Evolutionary conservation across 1,140 invertebrate genomes (phyloP), one percentile per base, ranked within the genome.

Genomic region (Watersipora subatra): DNA sequence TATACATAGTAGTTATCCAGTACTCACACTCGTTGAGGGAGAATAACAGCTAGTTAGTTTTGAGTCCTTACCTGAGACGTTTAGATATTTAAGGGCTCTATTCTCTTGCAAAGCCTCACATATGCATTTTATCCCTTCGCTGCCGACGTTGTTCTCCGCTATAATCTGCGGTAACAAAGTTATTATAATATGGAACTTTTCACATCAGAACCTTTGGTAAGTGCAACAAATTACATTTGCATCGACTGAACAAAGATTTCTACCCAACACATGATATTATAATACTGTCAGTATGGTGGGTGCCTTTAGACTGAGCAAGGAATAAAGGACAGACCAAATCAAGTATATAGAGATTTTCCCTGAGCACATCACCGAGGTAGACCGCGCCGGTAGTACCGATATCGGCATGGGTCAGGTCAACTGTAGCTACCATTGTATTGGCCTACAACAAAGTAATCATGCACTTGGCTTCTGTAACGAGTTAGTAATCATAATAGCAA

Each of bases 371-470:
- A 0, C 70, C 57, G 7, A 78, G 65, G 26, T 70, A 72, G 12
- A 71, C 67, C 17, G 70, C 61, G 19, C 70, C 70, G 30, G 73
- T 70, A 34, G 70, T 71, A 19, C 67, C 66, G 28, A 77, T 34
- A 19, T 72, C 69, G 58, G 76, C 76, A 62, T 73, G 72, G 27
- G 72, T 69, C 27, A 78, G 27, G 66, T 76, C 73, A 17, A 77
- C 46, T 28, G 66, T 69, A 34, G 74, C 69, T 7, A 78, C 70
- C 28, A 67, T 67, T 28, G 68, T 71, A 69, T 77, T 78, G 46
- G 73, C 68, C 76, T 78, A 64, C 0, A 69, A 64, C 17, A 28
- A 0, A 67, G 56, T 57, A 17, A 22, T 22, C 17, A 22, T 55
- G 17, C 17, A 17, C 17, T 22, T 55, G 17, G 17, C 17, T 55